Evolutionary conservation across 2,888 invertebrate genomes (phyloP).

Genomic region (Ormyrus rosae): DNA sequence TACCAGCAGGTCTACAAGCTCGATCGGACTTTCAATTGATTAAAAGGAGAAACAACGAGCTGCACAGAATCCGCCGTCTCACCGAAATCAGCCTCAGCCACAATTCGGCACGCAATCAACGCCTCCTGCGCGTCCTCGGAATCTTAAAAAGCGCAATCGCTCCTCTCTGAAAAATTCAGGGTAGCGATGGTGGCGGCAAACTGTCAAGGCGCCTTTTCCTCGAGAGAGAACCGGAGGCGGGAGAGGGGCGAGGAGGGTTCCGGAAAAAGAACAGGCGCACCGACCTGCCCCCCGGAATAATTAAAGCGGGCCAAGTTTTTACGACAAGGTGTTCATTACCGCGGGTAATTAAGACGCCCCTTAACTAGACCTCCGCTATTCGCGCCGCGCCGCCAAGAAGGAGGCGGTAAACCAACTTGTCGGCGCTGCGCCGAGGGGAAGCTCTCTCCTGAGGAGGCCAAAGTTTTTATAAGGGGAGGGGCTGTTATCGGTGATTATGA

Average conservation of each 20-base stretch:
- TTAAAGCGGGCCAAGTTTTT: conserved; percentile 75
- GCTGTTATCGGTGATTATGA: conserved; percentile 63
- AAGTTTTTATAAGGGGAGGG: conserved; percentile 45
- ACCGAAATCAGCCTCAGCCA: no score
- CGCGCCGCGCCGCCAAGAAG: conserved; percentile 67
- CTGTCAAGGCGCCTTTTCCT: neutral
- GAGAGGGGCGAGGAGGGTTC: neutral
- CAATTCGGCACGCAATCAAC: neutral
- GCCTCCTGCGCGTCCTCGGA: no score
- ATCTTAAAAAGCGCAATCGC: neutral
- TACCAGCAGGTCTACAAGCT: no score
- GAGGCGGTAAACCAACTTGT: conserved; percentile 75
- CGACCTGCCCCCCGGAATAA: conserved; percentile 67
- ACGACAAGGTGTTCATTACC: conserved; percentile 76
- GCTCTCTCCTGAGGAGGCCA: neutral
- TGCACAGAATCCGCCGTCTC: no score
- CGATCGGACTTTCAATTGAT: no score
- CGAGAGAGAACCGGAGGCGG: neutral
- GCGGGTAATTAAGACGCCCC: conserved; percentile 76
- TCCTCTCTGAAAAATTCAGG: neutral
- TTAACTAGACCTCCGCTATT: conserved; percentile 75
- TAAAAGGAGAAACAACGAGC: no score
- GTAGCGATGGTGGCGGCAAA: conserved; percentile 1
- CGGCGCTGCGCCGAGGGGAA: conserved; percentile 59
- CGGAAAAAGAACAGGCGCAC: neutral